These are phyloP conservation scores for Tipula lateralis DNA, from an alignment of 2,888 invertebrate species.

Conservation along the genomic window DNA sequence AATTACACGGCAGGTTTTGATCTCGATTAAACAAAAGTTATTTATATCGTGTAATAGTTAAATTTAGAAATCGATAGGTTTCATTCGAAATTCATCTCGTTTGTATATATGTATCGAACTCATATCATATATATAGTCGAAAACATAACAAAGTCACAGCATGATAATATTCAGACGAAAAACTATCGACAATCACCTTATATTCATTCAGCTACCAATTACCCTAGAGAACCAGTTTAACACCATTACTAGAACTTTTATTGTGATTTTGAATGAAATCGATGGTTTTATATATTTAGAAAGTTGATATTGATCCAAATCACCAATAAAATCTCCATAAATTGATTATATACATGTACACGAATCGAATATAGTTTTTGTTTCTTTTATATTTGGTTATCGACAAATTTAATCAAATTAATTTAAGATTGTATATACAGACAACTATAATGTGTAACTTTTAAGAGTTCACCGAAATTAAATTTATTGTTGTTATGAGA, in stretches of 20 bases:
- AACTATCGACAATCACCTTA: background rate
- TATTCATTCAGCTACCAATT: background rate
- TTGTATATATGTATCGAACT: no score
- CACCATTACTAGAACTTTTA: slow-evolving; percentile 24
- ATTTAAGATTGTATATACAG: background rate
- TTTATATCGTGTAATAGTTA: background rate
- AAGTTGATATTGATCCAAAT: slow-evolving; percentile 19
- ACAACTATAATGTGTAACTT: slow-evolving; percentile 6
- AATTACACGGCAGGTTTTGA: background rate
- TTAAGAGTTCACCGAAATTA: background rate
- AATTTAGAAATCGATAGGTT: slow-evolving; percentile 13
- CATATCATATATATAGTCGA: background rate
- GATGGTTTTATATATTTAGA: background rate
- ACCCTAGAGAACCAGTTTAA: slow-evolving; percentile 19
- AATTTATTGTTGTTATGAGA: background rate
- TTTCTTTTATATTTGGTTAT: slow-evolving; percentile 13
- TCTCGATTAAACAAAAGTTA: background rate
- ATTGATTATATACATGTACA: background rate
- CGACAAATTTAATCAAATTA: slow-evolving; percentile 1
- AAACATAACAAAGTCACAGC: background rate
- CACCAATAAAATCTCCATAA: slow-evolving; percentile 19
- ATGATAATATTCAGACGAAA: background rate
- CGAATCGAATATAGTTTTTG: background rate
- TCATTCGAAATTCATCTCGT: background rate
- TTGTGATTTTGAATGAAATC: background rate